Evolutionary conservation across 2,113 vertebrate genomes (phyloP).

Genomic region (Nothoprocta pentlandii): DNA sequence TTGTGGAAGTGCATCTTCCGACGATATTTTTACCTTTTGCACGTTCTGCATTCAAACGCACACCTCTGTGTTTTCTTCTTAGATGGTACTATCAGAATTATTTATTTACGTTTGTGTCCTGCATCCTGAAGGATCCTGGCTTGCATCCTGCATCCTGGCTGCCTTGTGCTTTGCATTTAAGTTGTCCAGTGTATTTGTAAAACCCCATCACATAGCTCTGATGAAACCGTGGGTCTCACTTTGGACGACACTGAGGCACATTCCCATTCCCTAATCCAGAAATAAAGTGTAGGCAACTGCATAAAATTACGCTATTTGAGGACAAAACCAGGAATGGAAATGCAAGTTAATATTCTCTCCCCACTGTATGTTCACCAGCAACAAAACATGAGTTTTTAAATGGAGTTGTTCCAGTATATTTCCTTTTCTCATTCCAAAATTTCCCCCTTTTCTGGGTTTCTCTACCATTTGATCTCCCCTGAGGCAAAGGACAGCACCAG

Average conservation of each 20-base stretch:
- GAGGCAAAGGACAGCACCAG: neutral
- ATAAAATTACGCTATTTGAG: neutral
- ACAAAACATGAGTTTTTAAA: neutral
- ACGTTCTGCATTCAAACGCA: neutral
- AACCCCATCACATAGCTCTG: neutral
- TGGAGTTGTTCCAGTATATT: neutral
- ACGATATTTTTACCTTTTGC: neutral
- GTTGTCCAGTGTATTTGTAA: neutral
- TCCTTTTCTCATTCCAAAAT: neutral
- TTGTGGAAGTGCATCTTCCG: neutral
- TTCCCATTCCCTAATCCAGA: neutral
- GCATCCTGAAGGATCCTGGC: neutral
- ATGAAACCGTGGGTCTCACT: neutral
- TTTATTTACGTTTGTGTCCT: neutral
- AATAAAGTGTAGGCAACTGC: neutral
- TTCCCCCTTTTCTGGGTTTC: neutral
- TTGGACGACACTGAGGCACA: neutral
- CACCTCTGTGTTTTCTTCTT: neutral
- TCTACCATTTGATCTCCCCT: neutral
- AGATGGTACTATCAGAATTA: neutral
- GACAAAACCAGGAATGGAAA: neutral
- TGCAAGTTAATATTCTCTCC: neutral
- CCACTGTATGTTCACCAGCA: neutral
- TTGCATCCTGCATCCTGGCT: neutral
- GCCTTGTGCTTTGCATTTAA: neutral